Base-by-base conservation (phyloP, 2,113 vertebrate genomes). In the Psilopsiagon aymara region DNA sequence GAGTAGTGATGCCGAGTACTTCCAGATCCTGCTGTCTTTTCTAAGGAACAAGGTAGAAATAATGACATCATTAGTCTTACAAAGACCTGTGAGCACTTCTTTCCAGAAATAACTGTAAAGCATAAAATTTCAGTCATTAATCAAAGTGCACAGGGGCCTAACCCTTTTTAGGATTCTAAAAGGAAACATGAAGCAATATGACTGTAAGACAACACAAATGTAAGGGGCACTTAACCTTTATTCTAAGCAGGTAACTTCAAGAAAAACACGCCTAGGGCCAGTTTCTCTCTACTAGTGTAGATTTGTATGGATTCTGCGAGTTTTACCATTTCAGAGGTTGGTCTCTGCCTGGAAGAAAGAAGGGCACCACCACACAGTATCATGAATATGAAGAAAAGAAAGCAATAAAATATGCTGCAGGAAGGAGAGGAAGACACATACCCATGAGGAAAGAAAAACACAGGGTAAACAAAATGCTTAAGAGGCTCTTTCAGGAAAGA, bases 71-170 rank as follows among this genome's bases (percentile, higher is more conserved):
- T 90, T 94, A 88, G 78, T 93, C 90, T 93, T 52, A 78, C 69
- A 81, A 59, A 90, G 93, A 91, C 76, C 70, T 15, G 25, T 51
- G 73, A 96, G 90, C 1, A 0, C 73, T 86, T 93, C 76, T 88
- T 92, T 92, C 90, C 94, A 96, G 92, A 94, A 95, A 94, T 94
- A 96, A 94, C 82, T 51, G 35, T 44, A 62, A 86, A 77, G 86
- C 69, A 90, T 94, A 86, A 95, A 86, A 93, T 94, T 88, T 90
- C 80, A 86, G 57, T 76, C 80, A 86, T 82, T 84, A 94, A 86
- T 86, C 92, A 96, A 93, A 86, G 71, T 52, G 41, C 11, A 62
- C 27, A 60, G 60, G 90, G 52, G 29, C 57, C 73, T 62, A 64
- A 39, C 10, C 55, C 44, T 62, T 84, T 63, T 77, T 31, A 80